These are phyloP conservation scores for Mya arenaria DNA, from an alignment of 1,140 invertebrate species.

Conservation along the genomic window DNA sequence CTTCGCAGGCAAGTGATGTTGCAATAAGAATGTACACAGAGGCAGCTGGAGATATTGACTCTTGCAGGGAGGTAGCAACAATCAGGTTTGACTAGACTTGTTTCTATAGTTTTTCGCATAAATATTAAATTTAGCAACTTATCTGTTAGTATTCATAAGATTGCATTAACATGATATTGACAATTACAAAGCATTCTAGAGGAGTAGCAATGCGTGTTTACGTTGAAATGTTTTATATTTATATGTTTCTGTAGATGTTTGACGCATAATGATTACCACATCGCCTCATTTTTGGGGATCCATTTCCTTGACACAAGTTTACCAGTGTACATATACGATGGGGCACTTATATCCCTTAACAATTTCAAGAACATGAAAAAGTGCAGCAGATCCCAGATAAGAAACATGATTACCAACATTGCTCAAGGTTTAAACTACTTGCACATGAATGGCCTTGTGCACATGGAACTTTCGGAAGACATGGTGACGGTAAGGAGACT, in stretches of 20 bases:
- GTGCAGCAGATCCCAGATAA: slow-evolving; percentile 19
- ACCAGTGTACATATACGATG: slow-evolving; percentile 60
- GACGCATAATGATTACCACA: slow-evolving; percentile 11
- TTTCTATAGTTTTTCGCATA: neutral
- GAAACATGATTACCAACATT: slow-evolving; percentile 43
- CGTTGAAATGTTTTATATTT: neutral
- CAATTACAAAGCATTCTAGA: neutral
- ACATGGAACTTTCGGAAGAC: slow-evolving; percentile 39
- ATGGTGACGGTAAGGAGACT: slow-evolving; percentile 14
- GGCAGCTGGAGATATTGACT: too few relatives aligned
- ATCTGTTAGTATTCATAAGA: neutral
- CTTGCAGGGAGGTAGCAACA: too few relatives aligned
- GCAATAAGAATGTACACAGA: too few relatives aligned
- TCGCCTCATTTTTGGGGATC: slow-evolving; percentile 28
- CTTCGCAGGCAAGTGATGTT: neutral
- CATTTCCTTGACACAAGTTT: slow-evolving; percentile 7
- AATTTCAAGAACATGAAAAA: slow-evolving; percentile 30
- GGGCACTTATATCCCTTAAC: slow-evolving; percentile 52
- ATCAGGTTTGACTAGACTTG: neutral
- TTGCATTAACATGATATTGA: neutral
- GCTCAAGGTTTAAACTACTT: slow-evolving; percentile 60
- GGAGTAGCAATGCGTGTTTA: neutral
- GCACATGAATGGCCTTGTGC: slow-evolving; percentile 43
- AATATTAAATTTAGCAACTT: neutral
- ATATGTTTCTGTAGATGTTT: slow-evolving; percentile 8